phyloP scores from a whole-genome alignment of 2,888 invertebrate species.

The Lasioglossum villosulum region DNA sequence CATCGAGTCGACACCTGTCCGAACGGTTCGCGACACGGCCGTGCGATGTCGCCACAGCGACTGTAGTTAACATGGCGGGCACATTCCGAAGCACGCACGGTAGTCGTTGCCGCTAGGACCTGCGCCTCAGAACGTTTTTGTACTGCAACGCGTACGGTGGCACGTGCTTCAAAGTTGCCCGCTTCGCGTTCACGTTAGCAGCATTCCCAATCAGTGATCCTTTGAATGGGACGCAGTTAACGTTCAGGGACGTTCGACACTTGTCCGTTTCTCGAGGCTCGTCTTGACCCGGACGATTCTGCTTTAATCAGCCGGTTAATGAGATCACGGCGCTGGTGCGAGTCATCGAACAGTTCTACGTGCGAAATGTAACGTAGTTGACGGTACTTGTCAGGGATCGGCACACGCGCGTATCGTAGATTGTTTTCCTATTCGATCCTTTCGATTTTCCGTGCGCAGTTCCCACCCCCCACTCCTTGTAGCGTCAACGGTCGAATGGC shows the following conservation, averaged over 20 bases:
- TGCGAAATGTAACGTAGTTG: constrained; percentile 53
- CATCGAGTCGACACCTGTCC: not conserved
- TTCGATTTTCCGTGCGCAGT: not conserved
- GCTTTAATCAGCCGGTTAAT: not conserved
- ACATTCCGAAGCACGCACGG: constrained; percentile 33
- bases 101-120: constrained; percentile 44
- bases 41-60: constrained; percentile 34
- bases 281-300: not conserved
- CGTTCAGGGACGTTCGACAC: not conserved
- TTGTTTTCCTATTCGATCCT: not conserved
- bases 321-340: constrained; percentile 1
- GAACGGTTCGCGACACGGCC: not conserved
- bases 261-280: not conserved
- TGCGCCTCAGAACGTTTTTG: constrained; percentile 69
- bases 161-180: constrained; percentile 51
- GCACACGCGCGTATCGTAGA: not conserved
- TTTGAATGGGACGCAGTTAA: not conserved
- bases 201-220: constrained; percentile 40
- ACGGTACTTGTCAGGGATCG: not conserved
- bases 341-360: constrained; percentile 29
- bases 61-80: constrained; percentile 48
- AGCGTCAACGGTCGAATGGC: constrained; percentile 43
- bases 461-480: not conserved
- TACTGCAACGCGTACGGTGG: constrained; percentile 63
- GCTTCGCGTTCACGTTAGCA: not conserved